These are phyloP conservation scores for Tachuris rubrigastra DNA, from an alignment of 2,113 vertebrate genomes.

Conservation along the genomic window DNA sequence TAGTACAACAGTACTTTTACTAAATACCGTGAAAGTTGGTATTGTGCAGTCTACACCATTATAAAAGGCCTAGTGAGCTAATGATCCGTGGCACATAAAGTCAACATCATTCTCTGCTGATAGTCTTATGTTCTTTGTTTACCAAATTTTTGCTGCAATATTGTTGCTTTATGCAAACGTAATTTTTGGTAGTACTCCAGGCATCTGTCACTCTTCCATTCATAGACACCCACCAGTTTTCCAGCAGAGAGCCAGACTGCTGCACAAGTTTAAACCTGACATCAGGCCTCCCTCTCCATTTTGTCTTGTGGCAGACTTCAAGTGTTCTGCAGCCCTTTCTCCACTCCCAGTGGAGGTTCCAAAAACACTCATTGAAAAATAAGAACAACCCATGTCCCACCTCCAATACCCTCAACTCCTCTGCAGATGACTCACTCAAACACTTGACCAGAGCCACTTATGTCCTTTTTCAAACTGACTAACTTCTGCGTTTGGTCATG, in stretches of 20 bases:
- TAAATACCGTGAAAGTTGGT: background rate
- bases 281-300: background rate
- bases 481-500: constrained; percentile 22
- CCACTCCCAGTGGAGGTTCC: background rate
- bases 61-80: background rate
- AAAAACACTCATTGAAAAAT: background rate
- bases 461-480: background rate
- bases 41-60: background rate
- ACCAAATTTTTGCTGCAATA: background rate
- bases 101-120: background rate
- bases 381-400: background rate
- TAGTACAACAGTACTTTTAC: too few species aligned
- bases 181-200: background rate
- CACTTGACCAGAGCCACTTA: background rate
- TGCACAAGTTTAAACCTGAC: background rate
- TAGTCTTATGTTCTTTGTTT: background rate
- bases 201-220: background rate
- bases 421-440: constrained; percentile 18
- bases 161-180: background rate
- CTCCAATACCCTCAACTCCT: background rate
- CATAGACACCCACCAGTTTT: background rate
- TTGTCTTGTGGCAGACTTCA: background rate
- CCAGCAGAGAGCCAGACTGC: background rate
- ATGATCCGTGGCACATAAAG: background rate
- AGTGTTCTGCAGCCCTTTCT: background rate